Base-by-base conservation (phyloP, 2,113 vertebrate species). In the Pelecanoides urinatrix region DNA sequence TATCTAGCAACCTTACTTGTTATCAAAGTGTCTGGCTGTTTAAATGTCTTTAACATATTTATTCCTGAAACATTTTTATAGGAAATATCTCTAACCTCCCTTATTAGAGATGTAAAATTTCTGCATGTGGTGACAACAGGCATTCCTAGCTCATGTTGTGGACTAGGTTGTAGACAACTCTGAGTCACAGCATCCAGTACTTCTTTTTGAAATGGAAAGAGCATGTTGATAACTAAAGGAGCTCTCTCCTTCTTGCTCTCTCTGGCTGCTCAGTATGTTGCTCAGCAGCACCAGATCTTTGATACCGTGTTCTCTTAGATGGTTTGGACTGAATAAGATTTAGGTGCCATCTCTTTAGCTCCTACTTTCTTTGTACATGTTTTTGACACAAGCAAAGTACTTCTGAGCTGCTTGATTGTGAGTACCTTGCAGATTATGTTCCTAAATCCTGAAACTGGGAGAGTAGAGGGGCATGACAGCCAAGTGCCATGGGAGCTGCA, bases 401-500 rank as follows among this genome's bases (percentile, higher is more conserved):
- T 2, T 23, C 40, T 10, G 18, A 62, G 13, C 13, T 7, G 6
- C 27, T 36, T 56, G 23, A 34, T 40, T 55, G 47, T 1, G 4
- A 49, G 20, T 8, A 29, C 8, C 11, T 83, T 67, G 29, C 11
- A 68, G 27, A 34, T 52, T 53, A 11, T 1, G 0, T 44, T 92
- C 52, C 71, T 68, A 68, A 75, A 61, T 30, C 9, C 23, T 53
- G 36, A 38, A 63, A 72, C 36, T 49, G 10, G 9, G 5, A 44
- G 7, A 34, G 12, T 2, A 47, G 59, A 63, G 17, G 9, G 8
- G 3, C 11, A 13, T 2, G 0, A 15, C 0, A 2, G 16, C 26
- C 49, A 67, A 52, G 32, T 40, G 25, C 32, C 44, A 9, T 1
- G 2, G 56, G 26, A 78, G 3, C 18, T 79, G 53, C 58, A 59